A percentile compares a stretch with the other conserved stretches of the same genome.
Evolutionary conservation across 2,797 vertebrate genomes (phyloP).

Genomic region (Valencia hispanica): DNA sequence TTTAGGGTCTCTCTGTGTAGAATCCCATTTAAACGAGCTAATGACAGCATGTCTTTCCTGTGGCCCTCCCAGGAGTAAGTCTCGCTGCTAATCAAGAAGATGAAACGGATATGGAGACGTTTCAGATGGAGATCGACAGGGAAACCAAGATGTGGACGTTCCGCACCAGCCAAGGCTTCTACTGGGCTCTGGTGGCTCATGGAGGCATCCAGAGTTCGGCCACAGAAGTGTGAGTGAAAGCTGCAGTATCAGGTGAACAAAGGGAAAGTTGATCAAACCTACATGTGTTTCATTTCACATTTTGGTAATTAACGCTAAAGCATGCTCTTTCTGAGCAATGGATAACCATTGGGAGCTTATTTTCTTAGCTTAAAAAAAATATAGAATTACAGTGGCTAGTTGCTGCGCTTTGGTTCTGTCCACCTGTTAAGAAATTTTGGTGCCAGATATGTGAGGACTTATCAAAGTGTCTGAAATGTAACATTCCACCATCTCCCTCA

Average conservation of each 20-base stretch:
- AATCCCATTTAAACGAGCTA: too few species aligned
- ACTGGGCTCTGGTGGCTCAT: constrained; percentile 93
- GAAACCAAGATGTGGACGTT: constrained; percentile 92
- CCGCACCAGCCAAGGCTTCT: constrained; percentile 89
- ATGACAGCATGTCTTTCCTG: neutral
- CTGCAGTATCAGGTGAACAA: neutral
- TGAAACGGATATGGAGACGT: constrained; percentile 94
- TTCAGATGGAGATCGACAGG: constrained; percentile 95
- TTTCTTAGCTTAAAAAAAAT: neutral
- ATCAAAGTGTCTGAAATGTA: too few species aligned
- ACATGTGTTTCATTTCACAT: neutral
- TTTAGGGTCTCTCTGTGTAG: too few species aligned
- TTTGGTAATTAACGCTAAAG: neutral
- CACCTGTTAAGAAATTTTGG: too few species aligned
- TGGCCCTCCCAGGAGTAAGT: constrained; percentile 84
- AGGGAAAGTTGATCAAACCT: neutral
- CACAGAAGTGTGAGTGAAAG: constrained; percentile 87
- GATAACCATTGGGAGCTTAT: neutral
- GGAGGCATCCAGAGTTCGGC: constrained; percentile 93
- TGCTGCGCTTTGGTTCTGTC: too few species aligned
- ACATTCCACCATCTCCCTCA: too few species aligned
- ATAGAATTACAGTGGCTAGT: neutral
- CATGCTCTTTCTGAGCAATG: neutral
- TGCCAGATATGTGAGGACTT: too few species aligned
- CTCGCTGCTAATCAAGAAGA: constrained; percentile 97